phyloP scores from a whole-genome alignment of 2,888 invertebrate species.

The Sarcophaga caerulescens region DNA sequence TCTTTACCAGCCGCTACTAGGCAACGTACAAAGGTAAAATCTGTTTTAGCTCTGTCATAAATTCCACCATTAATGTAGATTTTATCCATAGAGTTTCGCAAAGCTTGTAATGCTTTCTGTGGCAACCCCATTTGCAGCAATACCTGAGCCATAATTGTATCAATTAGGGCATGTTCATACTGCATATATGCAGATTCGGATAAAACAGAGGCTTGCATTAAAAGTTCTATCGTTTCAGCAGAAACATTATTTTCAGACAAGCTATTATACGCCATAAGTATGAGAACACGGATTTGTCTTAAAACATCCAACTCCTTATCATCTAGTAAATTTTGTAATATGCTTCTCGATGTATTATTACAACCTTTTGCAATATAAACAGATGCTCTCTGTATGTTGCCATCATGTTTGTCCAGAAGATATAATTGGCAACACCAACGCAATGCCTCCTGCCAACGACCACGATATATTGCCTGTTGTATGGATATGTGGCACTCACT shows the following conservation, averaged over 20 bases:
- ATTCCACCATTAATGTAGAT: constrained; percentile 91
- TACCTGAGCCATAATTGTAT: constrained; percentile 90
- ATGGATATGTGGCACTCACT: constrained; percentile 84
- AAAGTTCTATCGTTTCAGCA: constrained; percentile 83
- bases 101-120: constrained; percentile 87
- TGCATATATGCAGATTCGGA: constrained; percentile 89
- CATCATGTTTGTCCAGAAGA: constrained; percentile 86
- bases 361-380: constrained; percentile 80
- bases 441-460: constrained; percentile 87
- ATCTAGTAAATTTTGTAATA: constrained; percentile 76
- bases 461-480: constrained; percentile 81
- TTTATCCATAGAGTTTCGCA: constrained; percentile 86
- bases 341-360: constrained; percentile 77
- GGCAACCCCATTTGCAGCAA: constrained; percentile 88
- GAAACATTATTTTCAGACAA: constrained; percentile 81
- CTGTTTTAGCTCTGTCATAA: constrained; percentile 89
- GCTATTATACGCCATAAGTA: constrained; percentile 86
- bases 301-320: constrained; percentile 81
- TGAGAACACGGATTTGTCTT: constrained; percentile 85
- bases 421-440: constrained; percentile 86
- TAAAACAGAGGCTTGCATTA: constrained; percentile 88
- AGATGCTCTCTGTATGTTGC: constrained; percentile 82
- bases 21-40: constrained; percentile 90
- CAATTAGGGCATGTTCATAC: constrained; percentile 88
- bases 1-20: constrained; percentile 84